A percentile compares a stretch with the other conserved stretches of the same genome.
These are phyloP conservation scores for Caretta caretta DNA, from an alignment of 2,113 vertebrate genomes.

Conservation along the genomic window DNA sequence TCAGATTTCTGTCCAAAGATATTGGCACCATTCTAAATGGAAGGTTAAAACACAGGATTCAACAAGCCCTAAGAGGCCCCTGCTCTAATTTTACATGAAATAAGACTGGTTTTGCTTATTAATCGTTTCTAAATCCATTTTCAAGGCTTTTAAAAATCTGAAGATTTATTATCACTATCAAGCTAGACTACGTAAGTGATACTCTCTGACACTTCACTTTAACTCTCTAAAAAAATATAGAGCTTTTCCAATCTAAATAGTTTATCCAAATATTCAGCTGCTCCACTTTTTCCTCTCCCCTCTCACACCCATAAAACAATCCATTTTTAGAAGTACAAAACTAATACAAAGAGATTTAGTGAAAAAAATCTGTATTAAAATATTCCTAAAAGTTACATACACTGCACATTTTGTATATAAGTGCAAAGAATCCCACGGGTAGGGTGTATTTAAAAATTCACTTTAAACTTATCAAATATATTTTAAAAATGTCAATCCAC, in stretches of 20 bases:
- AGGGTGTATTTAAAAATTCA: neutral
- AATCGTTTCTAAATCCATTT: conserved; percentile 52
- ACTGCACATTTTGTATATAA: neutral
- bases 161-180: neutral
- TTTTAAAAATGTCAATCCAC: neutral
- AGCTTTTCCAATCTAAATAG: neutral
- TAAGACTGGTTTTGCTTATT: conserved; percentile 42
- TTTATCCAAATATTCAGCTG: neutral
- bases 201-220: neutral
- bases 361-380: neutral
- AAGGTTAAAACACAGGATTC: neutral
- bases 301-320: neutral
- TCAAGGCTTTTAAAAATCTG: neutral
- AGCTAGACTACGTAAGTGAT: neutral
- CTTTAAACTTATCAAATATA: neutral
- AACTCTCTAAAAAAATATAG: neutral
- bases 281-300: neutral
- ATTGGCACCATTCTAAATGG: neutral
- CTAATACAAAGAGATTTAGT: neutral
- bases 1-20: conserved; percentile 1
- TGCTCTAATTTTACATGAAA: conserved; percentile 21
- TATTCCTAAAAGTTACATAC: neutral
- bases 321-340: neutral
- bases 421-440: neutral
- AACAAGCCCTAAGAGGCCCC: neutral